Conservation (phyloP, 2,797 vertebrate genomes). For the Gastrophryne carolinensis region DNA sequence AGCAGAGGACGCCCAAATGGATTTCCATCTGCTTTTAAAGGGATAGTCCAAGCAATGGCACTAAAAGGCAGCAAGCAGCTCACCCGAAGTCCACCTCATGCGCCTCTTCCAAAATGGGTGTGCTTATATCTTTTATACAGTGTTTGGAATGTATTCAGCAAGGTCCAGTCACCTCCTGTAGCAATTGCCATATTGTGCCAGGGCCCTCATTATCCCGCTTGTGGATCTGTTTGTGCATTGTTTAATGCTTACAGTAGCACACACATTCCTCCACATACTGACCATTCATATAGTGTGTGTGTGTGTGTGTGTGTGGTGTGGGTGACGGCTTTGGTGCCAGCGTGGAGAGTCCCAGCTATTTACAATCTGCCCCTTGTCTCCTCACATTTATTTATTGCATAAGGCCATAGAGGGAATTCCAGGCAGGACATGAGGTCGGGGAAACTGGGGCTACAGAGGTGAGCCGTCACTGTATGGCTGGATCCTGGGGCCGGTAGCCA, state of each 20-base stretch:
- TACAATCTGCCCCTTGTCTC: constrained; percentile 1
- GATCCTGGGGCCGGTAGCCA: background rate
- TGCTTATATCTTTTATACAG: no score
- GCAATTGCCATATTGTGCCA: no score
- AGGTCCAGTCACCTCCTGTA: no score
- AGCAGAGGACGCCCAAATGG: no score
- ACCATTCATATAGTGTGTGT: constrained; percentile 25
- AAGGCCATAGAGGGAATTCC: background rate
- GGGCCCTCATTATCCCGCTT: no score
- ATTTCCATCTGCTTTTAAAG: no score
- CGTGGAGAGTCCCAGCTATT: background rate
- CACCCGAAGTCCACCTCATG: no score
- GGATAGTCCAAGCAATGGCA: no score
- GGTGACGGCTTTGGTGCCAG: background rate
- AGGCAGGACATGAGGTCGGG: background rate
- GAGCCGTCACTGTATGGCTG: background rate
- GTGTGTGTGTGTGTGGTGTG: background rate
- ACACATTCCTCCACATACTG: constrained; percentile 7
- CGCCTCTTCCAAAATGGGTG: no score
- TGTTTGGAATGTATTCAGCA: no score
- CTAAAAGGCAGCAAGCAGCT: no score
- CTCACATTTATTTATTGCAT: background rate
- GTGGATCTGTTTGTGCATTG: constrained; percentile 31
- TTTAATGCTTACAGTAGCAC: background rate
- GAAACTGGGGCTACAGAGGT: background rate